phyloP scores from a whole-genome alignment of 2,797 vertebrate genomes.

The Diglossa cyanea region DNA sequence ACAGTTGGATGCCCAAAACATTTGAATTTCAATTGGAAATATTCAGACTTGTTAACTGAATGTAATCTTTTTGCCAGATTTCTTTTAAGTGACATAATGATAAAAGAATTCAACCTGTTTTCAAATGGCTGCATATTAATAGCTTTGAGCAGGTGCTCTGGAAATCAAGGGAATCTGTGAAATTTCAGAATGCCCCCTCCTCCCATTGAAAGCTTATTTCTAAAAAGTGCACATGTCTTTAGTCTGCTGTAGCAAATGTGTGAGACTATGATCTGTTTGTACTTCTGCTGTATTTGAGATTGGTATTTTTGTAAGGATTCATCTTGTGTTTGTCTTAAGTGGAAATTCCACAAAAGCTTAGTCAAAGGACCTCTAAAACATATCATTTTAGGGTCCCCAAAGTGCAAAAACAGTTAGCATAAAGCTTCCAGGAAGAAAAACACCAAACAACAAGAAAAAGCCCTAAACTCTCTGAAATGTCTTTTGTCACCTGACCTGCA shows the following conservation, averaged over 20 bases:
- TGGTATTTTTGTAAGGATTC: conserved; percentile 16
- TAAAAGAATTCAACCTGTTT: conserved; percentile 44
- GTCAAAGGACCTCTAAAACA: not conserved
- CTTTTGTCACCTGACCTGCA: conserved; percentile 21
- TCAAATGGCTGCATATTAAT: conserved; percentile 24
- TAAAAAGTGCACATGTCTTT: not conserved
- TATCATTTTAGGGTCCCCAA: not conserved
- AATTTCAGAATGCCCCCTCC: not conserved
- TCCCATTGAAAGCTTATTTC: not conserved
- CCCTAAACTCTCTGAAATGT: not conserved
- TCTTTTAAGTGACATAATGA: conserved; percentile 9
- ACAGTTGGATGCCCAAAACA: not conserved
- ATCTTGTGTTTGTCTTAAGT: not conserved
- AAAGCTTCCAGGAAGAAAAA: not conserved
- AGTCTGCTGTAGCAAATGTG: conserved; percentile 23
- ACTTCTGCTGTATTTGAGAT: conserved; percentile 27
- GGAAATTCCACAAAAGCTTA: not conserved
- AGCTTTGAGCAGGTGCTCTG: conserved; percentile 30
- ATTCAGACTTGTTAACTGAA: not conserved
- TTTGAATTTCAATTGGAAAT: conserved; percentile 35
- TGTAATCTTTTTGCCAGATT: conserved; percentile 32
- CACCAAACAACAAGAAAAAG: not conserved
- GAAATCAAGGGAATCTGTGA: not conserved
- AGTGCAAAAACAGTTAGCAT: not conserved
- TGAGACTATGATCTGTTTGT: conserved; percentile 38